Conservation (phyloP, 2,113 vertebrate species). For the Arizona elegans region DNA sequence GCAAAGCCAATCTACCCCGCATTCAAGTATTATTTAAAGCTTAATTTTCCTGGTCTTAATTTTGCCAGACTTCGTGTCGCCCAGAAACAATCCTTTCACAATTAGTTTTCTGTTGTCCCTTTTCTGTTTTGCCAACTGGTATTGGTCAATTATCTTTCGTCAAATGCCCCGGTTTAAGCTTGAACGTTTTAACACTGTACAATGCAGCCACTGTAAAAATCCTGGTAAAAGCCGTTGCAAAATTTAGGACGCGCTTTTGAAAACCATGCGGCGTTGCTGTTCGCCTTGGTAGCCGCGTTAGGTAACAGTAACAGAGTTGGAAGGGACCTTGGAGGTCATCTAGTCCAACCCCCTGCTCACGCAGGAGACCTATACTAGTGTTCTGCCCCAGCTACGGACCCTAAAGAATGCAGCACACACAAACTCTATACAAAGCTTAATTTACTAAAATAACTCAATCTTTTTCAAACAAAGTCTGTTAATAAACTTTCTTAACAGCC, state of each 20-base stretch:
- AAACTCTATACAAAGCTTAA: no score
- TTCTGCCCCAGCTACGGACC: no score
- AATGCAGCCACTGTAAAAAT: neutral
- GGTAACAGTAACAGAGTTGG: neutral
- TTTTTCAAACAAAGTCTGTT: no score
- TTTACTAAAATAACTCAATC: no score
- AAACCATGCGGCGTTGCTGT: neutral
- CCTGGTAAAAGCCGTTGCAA: neutral
- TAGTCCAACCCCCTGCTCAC: no score
- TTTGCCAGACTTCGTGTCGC: slow-evolving; percentile 8
- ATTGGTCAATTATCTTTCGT: neutral
- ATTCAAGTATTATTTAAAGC: neutral
- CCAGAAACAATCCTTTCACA: neutral
- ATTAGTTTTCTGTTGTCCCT: neutral
- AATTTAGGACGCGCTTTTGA: neutral
- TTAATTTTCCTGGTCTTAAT: neutral
- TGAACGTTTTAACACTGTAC: neutral
- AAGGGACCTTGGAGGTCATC: no score
- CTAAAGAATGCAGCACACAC: no score
- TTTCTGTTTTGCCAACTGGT: neutral
- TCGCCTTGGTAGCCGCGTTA: neutral
- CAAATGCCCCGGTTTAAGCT: neutral
- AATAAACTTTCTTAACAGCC: no score
- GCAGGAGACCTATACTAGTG: no score
- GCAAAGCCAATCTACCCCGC: neutral